These are phyloP conservation scores for Cuniculus paca DNA, from an alignment of 2,797 vertebrate genomes.

Conservation along the genomic window DNA sequence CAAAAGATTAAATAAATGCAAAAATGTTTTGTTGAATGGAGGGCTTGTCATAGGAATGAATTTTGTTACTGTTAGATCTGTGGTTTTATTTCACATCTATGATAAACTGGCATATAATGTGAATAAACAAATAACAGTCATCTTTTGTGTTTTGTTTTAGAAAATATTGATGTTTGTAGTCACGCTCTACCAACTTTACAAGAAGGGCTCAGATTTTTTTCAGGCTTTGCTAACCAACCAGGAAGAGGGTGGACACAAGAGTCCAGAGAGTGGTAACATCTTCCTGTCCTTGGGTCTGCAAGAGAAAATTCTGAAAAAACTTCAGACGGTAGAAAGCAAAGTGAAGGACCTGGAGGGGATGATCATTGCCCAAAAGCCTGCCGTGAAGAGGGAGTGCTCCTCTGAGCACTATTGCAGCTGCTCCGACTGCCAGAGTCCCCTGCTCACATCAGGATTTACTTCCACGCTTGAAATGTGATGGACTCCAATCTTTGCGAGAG, in stretches of 20 bases:
- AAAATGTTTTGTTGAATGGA: constrained; percentile 41
- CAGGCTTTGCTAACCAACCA: constrained; percentile 76
- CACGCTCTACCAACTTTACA: constrained; percentile 81
- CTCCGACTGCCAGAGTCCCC: constrained; percentile 79
- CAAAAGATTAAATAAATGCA: background rate
- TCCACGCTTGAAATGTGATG: constrained; percentile 81
- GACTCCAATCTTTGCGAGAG: constrained; percentile 35
- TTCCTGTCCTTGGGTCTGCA: constrained; percentile 81
- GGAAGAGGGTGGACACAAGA: background rate
- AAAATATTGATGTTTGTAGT: constrained; percentile 78
- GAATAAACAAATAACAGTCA: constrained; percentile 64
- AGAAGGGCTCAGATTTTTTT: constrained; percentile 82
- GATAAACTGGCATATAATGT: constrained; percentile 17
- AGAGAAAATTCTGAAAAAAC: constrained; percentile 83
- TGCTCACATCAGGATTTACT: constrained; percentile 78
- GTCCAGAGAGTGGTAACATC: constrained; percentile 62
- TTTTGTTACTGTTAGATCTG: background rate
- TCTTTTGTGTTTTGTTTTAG: constrained; percentile 78
- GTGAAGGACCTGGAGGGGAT: constrained; percentile 81
- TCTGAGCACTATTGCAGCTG: constrained; percentile 78
- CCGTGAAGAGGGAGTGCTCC: constrained; percentile 63
- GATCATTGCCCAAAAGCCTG: constrained; percentile 75
- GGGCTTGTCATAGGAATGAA: background rate
- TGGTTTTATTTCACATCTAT: constrained; percentile 2
- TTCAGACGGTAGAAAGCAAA: constrained; percentile 82